Conservation (phyloP, 2,113 vertebrate species). For the Daubentonia madagascariensis region DNA sequence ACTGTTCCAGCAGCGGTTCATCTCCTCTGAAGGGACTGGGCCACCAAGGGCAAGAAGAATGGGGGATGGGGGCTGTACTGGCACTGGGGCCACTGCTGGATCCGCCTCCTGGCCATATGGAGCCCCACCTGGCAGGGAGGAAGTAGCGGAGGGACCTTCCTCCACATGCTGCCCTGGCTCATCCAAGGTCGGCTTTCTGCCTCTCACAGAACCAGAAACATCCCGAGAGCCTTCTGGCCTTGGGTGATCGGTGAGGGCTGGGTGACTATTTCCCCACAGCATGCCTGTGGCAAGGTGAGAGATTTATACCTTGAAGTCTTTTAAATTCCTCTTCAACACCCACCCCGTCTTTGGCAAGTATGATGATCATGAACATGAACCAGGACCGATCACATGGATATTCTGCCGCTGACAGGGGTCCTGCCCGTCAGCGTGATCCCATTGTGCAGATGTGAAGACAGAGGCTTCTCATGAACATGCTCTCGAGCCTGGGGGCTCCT, state of each 20-base stretch:
- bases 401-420: too few species aligned
- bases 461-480: not conserved
- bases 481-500: not conserved
- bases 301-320: not conserved
- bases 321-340: not conserved
- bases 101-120: accelerated
- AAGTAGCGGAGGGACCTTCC: too few species aligned
- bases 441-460: not conserved
- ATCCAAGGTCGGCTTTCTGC: not conserved
- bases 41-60: not conserved
- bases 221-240: not conserved
- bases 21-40: not conserved
- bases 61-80: accelerated
- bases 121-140: not conserved
- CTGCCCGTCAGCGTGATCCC: accelerated
- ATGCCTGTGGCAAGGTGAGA: not conserved
- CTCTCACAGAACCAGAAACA: not conserved
- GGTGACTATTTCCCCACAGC: not conserved
- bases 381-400: accelerated
- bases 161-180: accelerated
- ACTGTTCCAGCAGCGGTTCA: not conserved
- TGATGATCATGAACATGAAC: accelerated
- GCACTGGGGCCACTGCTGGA: too few species aligned
- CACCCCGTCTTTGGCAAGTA: accelerated
- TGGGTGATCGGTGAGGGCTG: accelerated